phyloP scores from a whole-genome alignment of 2,797 vertebrate genomes.

The Enteromius afrohamiltoni region DNA sequence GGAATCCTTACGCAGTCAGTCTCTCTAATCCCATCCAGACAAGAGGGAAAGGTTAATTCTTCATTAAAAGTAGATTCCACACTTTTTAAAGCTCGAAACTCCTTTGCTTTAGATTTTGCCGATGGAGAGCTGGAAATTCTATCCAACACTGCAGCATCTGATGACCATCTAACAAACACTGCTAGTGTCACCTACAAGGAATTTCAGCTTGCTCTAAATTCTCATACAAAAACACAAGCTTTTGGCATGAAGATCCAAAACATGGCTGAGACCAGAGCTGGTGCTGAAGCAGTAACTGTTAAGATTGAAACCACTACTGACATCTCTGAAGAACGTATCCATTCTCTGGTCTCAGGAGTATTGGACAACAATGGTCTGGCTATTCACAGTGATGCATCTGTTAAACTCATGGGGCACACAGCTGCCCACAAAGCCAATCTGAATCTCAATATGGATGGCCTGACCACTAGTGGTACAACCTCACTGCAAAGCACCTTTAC shows the following conservation, averaged over 20 bases:
- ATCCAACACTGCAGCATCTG: constrained; percentile 81
- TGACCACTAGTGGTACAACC: constrained; percentile 82
- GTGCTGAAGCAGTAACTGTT: constrained; percentile 72
- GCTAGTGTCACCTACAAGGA: constrained; percentile 81
- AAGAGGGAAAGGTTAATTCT: constrained; percentile 78
- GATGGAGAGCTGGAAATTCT: constrained; percentile 74
- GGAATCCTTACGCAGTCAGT: constrained; percentile 72
- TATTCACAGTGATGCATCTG: constrained; percentile 80
- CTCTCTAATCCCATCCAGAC: constrained; percentile 69
- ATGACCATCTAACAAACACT: constrained; percentile 78
- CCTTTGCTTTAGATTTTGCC: constrained; percentile 72
- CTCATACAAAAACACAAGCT: constrained; percentile 77
- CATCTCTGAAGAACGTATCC: constrained; percentile 73
- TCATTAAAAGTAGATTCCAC: constrained; percentile 81
- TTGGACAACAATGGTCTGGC: constrained; percentile 80
- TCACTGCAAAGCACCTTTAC: constrained; percentile 80
- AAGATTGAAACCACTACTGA: constrained; percentile 82
- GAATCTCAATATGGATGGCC: constrained; percentile 78
- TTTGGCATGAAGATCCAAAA: constrained; percentile 76
- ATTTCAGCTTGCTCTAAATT: constrained; percentile 79
- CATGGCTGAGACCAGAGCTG: constrained; percentile 79
- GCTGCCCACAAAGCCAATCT: constrained; percentile 84
- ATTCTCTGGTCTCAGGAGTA: constrained; percentile 78
- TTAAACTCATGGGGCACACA: constrained; percentile 79
- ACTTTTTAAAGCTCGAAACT: constrained; percentile 79